Evolutionary conservation across 1,140 invertebrate genomes (phyloP), one percentile per base, ranked within the genome.

Genomic region (Cotesia glomerata): DNA sequence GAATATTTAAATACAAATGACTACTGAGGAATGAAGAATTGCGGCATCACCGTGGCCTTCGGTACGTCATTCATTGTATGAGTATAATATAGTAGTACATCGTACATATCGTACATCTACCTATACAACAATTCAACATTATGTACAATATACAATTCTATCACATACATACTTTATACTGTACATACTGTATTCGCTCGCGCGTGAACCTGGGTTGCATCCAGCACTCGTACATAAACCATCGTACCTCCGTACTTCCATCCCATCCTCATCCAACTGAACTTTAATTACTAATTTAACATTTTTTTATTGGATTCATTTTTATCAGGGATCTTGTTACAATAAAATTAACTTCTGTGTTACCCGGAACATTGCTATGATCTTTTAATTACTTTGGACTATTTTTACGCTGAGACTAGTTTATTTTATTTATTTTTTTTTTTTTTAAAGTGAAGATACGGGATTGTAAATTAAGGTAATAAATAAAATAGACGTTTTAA

Each of bases 251-350:
- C 26, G 26, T 26, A 26, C 26, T 26, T 26, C 26, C 26, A 26
- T 26, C 26, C 26, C 26, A 26, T 26, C 26, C 26, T 0, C 26
- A 26, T 2, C 26, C 26, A 26, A 26, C 26, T 26, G 26, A 62
- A 62, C 59, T 62, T 62, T 62, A 62, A 62, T 62, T 62, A 62
- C 32, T 13, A 62, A 35, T 62, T 62, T 62, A 35, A 35, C 3
- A n/a, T 62, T 35, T 36, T 35, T 26, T 26, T 3, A 35, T 13
- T 4, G 3, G 5, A 62, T 56, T 56, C 16, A 56, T 56, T 56
- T 18, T 16, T 56, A 56, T 56, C n/a, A 11, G 7, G 7, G 11
- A 45, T 45, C 39, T 45, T 11, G 39, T 45, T 45, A 45, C 39
- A 45, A 45, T 45, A 45, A 45, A 45, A 45, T 45, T 45, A 45